phyloP scores from a whole-genome alignment of 1,140 invertebrate species.

The Heliconius melpomene region DNA sequence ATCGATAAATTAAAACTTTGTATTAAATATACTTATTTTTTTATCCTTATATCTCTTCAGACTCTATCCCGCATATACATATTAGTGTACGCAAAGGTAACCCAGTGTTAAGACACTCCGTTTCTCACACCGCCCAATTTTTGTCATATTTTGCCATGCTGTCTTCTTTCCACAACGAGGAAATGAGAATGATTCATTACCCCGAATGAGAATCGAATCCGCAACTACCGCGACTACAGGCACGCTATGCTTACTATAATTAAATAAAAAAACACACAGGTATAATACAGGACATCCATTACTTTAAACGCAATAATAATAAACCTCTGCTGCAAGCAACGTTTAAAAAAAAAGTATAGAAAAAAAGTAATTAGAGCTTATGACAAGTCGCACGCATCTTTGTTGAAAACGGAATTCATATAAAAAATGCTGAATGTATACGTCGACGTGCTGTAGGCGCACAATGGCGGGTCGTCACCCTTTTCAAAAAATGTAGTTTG shows the following conservation, averaged over 20 bases:
- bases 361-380: constrained; percentile 14
- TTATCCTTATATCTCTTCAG: too few relatives aligned
- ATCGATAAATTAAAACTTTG: too few relatives aligned
- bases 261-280: neutral
- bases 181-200: neutral
- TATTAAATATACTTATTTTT: too few relatives aligned
- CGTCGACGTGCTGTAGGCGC: neutral
- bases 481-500: neutral
- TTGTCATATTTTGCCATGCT: neutral
- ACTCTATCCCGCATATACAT: neutral
- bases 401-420: constrained; percentile 10
- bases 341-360: neutral
- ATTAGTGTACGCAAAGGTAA: neutral
- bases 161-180: neutral
- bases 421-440: neutral
- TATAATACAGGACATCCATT: neutral
- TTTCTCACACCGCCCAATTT: neutral
- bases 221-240: neutral
- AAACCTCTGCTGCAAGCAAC: neutral
- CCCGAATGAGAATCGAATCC: neutral
- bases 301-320: neutral
- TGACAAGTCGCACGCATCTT: neutral
- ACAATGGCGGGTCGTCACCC: constrained; percentile 17
- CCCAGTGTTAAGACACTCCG: too few relatives aligned
- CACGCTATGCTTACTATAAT: too few relatives aligned